Percentiles rank a stretch among this genome's conserved stretches.
Evolutionary conservation across 1,140 invertebrate species (phyloP).

Genomic region (Rhyacophila brunnea): DNA sequence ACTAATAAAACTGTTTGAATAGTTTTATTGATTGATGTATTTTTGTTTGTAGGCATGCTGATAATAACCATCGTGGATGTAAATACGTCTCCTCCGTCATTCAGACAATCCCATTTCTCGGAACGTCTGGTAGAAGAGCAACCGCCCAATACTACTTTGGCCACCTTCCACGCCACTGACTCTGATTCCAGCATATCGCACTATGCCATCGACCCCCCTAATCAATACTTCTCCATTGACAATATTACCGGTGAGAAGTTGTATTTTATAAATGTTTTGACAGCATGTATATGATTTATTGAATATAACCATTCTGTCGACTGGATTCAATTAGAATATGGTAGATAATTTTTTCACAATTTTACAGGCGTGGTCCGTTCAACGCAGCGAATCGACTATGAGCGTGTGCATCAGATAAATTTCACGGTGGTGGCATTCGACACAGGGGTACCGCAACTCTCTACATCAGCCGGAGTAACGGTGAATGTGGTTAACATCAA

Average conservation of each 20-base stretch:
- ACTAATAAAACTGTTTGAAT: no score
- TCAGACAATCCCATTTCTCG: conserved; percentile 64
- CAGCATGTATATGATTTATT: no score
- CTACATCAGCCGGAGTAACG: conserved; percentile 69
- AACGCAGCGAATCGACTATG: conserved; percentile 79
- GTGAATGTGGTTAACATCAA: conserved; percentile 84
- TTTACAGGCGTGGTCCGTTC: conserved; percentile 73
- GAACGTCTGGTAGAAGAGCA: conserved; percentile 81
- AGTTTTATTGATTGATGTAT: not conserved
- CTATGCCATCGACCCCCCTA: conserved; percentile 70
- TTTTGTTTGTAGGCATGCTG: conserved; percentile 61
- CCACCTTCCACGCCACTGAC: conserved; percentile 79
- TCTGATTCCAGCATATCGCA: conserved; percentile 78
- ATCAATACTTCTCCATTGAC: conserved; percentile 76
- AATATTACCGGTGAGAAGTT: conserved; percentile 62
- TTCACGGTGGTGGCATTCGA: conserved; percentile 82
- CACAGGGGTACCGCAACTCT: conserved; percentile 77
- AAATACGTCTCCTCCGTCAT: conserved; percentile 65
- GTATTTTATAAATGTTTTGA: no score
- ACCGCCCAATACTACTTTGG: conserved; percentile 75
- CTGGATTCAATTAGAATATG: no score
- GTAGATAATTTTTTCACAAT: not conserved
- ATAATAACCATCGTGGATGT: conserved; percentile 85
- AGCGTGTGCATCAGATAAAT: conserved; percentile 69
- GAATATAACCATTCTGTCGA: no score